Base-by-base conservation (phyloP, 1,140 invertebrate genomes). In the Bombus balteatus region DNA sequence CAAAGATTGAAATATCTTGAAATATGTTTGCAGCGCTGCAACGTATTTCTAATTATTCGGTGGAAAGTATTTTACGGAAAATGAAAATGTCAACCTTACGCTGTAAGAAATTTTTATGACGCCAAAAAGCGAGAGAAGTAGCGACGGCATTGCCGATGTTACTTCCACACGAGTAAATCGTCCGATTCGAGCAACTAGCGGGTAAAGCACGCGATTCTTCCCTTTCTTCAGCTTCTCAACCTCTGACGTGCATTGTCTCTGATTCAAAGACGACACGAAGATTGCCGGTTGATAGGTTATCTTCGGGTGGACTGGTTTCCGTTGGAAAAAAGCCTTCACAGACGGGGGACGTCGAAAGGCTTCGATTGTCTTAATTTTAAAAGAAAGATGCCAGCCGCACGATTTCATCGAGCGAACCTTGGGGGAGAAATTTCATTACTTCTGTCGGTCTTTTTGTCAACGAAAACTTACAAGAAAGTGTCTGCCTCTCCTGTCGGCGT, bases 191-290 rank as follows among this genome's bases (percentile, higher is more conserved):
- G 65, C 70, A 53, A 77, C 86, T 68, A 79, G 53, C 76, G 88
- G 78, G 73, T 73, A 89, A 89, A 89, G 84, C 62, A 82, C 85
- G 62, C 88, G 80, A 89, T 81, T 89, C 74, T 75, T 90, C 73
- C 77, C 81, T 90, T 87, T 87, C 77, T 65, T 81, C 32, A 34
- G 88, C 68, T 73, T 90, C 84, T 80, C 81, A 65, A 62, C 79
- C 82, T 82, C 82, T 81, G 87, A 90, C 89, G 72, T 66, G 90
- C 79, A 91, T 91, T 91, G 90, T 91, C 90, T 90, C 75, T 82
- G 72, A 87, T 90, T 90, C 90, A 89, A 90, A 87, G 81, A 87
- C 85, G 83, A 90, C 85, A 88, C 82, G 84, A 82, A 87, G 89
- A 85, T 87, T 76, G 79, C 74, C 83, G 78, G 71, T 91, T 73